Conservation (phyloP, 2,888 invertebrate species). For the Lamproptera curius region DNA sequence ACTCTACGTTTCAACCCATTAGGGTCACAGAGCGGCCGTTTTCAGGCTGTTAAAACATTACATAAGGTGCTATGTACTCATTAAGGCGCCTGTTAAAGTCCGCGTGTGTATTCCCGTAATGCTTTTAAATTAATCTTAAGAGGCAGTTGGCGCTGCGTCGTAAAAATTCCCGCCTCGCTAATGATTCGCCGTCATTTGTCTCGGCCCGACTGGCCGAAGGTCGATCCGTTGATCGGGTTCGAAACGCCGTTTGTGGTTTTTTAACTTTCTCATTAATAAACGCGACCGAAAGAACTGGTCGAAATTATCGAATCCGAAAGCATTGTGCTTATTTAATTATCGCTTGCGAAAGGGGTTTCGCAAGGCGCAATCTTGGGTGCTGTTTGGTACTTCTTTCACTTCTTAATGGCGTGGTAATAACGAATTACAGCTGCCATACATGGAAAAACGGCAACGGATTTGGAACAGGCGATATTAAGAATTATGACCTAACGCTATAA, state of each 20-base stretch:
- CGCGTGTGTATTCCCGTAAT: slow-evolving; percentile 10
- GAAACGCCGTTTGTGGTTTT: not conserved
- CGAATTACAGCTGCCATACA: too few relatives aligned
- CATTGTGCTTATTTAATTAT: too few relatives aligned
- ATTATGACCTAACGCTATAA: not conserved
- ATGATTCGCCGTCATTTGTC: slow-evolving; percentile 1
- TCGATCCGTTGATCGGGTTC: not conserved
- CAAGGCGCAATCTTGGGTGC: too few relatives aligned
- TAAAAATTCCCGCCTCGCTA: slow-evolving; percentile 9
- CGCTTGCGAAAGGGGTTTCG: too few relatives aligned
- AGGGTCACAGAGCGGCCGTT: not conserved
- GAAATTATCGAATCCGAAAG: too few relatives aligned
- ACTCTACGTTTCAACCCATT: not conserved
- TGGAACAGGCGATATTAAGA: too few relatives aligned
- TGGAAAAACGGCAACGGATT: too few relatives aligned
- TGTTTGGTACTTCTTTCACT: too few relatives aligned
- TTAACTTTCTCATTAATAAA: not conserved
- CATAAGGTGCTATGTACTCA: slow-evolving; percentile 20
- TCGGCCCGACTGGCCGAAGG: slow-evolving; percentile 2
- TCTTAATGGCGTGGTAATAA: too few relatives aligned
- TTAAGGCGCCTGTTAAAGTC: slow-evolving; percentile 10
- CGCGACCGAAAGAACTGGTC: not conserved
- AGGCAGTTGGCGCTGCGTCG: slow-evolving; percentile 8
- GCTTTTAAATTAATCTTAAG: slow-evolving; percentile 18
- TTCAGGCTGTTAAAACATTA: slow-evolving; percentile 4